phyloP scores from a whole-genome alignment of 2,888 invertebrate genomes.

The Uropetala carovei region DNA sequence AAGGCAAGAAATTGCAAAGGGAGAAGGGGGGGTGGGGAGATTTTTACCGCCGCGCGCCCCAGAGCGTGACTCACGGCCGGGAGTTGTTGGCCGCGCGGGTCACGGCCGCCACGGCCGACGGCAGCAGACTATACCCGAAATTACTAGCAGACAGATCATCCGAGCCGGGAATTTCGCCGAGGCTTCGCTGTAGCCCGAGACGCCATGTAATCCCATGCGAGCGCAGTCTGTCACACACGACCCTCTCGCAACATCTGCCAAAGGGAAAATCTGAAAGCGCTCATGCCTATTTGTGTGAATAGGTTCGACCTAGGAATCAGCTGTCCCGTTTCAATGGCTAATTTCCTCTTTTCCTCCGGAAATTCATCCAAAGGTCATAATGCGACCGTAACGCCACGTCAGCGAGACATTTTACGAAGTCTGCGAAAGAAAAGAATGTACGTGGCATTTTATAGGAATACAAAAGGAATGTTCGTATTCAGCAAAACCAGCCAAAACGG shows the following conservation, averaged over 20 bases:
- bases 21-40: neutral
- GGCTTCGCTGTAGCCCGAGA: neutral
- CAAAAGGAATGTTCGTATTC: too few species aligned
- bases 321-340: neutral
- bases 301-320: neutral
- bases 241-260: neutral
- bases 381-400: too few species aligned
- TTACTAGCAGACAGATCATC: neutral
- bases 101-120: neutral
- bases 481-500: too few species aligned
- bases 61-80: neutral
- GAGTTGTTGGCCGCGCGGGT: too few species aligned
- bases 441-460: too few species aligned
- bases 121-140: neutral
- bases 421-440: too few species aligned
- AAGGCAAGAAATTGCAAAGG: too few species aligned
- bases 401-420: too few species aligned
- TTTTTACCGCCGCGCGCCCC: neutral
- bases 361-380: too few species aligned
- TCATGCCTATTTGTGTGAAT: neutral
- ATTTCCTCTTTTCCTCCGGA: neutral
- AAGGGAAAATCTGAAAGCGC: neutral
- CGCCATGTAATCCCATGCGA: neutral
- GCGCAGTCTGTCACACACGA: constrained; percentile 13
- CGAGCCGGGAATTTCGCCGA: neutral